Base-by-base conservation (phyloP, 1,140 invertebrate genomes). In the Drosophila mayri region DNA sequence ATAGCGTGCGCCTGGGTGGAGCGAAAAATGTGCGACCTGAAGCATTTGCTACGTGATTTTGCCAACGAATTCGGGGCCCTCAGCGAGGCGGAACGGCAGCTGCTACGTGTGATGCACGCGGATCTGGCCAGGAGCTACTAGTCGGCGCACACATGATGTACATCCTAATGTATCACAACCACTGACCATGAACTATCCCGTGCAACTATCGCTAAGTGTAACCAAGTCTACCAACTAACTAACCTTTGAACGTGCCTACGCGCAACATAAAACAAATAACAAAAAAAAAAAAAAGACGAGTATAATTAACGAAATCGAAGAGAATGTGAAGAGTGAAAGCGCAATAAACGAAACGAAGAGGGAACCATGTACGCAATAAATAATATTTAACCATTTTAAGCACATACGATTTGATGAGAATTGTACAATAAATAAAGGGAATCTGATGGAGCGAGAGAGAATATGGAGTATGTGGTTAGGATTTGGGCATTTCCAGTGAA, bases 1-100 rank as follows among this genome's bases (percentile, higher is more conserved):
- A 92, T 92, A 2, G 52, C 90, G 0, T 76, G 79, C 18, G 75
- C 84, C 22, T 92, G 91, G 91, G 76, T 80, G 11, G 84, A 91
- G 35, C 77, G 82, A 3, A 79, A 88, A 20, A 83, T 77, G 75
- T 77, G 76, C 49, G 91, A 92, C 54, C 71, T 92, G 0, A 90
- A 87, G 76, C 73, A 80, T 18, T 38, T 90, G 11, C 58, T 92
- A 0, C 52, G 67, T 4, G 65, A 83, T 28, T 92, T 92, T 73
- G 66, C 50, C 3, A 38, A 18, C 10, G 81, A 91, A 32, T 76
- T 83, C 37, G 80, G 65, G 4, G 76, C 77, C 2, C 54, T 91
- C 1, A 83, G 85, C n/a, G 35, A 43, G 5, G 40, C 57, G 18
- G 85, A 84, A 32, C 60, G 81, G 10, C 85, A 88, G 41, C 67